Evolutionary conservation across 1,140 invertebrate genomes (phyloP), one percentile per base, ranked within the genome.

Genomic region (Fopius arisanus): DNA sequence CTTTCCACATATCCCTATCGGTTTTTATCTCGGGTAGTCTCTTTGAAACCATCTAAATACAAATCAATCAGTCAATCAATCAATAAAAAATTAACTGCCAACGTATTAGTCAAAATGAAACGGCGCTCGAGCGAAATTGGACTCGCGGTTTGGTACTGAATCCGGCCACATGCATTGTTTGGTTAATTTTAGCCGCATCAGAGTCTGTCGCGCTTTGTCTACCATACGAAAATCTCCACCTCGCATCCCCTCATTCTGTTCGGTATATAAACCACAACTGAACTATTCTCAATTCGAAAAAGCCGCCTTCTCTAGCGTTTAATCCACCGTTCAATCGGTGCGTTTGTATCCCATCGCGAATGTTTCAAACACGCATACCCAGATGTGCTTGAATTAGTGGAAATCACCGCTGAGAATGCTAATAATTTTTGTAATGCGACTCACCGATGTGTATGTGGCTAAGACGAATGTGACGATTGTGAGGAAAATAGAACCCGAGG

Each of bases 101-200:
- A 29, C 10, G 43, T 51, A 51, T 31, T 67, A 37, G 16, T 21
- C 54, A 29, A 28, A 16, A 69, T 37, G 12, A 23, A 66, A 33
- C 37, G 37, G 28, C 23, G 21, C 66, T 68, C 33, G 21, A 28
- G 73, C n/a, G 59, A 66, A 72, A 72, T 63, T 65, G 65, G 33
- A 75, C 62, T 72, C 59, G 62, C 62, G 67, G 67, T 68, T 69
- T 66, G 73, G 16, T 31, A 67, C 68, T 75, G 59, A 77, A 77
- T 63, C 76, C 67, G 70, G 73, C 73, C 76, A 77, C 70, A 70
- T 77, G 70, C 73, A 77, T 77, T 77, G 76, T 77, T 77, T 43
- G 67, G 76, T 68, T 77, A 77, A 77, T 77, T 77, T 77, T 77
- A 77, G 76, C 41, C 70, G 67, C 66, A 62, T 71, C 12, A 29